These are phyloP conservation scores for Hirtodrosophila duncani DNA, from an alignment of 2,888 invertebrate species.

Conservation along the genomic window DNA sequence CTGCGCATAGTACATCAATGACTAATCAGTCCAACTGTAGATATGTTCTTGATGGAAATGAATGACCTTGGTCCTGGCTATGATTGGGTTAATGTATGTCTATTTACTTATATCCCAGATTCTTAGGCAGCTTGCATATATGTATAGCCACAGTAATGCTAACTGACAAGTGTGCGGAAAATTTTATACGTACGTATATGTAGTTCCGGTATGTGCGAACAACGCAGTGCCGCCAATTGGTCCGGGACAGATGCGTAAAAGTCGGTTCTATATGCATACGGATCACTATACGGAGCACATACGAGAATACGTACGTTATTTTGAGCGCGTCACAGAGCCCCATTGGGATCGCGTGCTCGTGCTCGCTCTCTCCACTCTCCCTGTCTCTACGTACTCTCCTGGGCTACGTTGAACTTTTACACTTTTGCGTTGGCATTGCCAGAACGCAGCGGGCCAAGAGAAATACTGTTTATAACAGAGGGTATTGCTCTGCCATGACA, in stretches of 20 bases:
- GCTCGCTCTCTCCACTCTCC: too few species aligned
- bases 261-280: slow-evolving; percentile 12
- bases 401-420: slow-evolving; percentile 62
- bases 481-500: slow-evolving; percentile 66
- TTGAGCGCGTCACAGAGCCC: too few species aligned
- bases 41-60: too few species aligned
- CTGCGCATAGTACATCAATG: too few species aligned
- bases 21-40: too few species aligned
- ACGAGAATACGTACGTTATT: too few species aligned
- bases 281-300: too few species aligned
- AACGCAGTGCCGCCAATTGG: slow-evolving; percentile 16
- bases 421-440: slow-evolving; percentile 51
- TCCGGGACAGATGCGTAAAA: slow-evolving; percentile 42
- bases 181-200: slow-evolving; percentile 17
- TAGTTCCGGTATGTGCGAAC: slow-evolving; percentile 37
- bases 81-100: too few species aligned
- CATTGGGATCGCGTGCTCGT: too few species aligned
- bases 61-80: too few species aligned
- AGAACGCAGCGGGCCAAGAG: slow-evolving; percentile 34
- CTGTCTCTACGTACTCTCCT: too few species aligned
- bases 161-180: slow-evolving; percentile 41
- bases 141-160: neutral
- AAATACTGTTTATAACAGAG: slow-evolving; percentile 61
- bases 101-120: neutral
- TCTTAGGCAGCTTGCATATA: neutral